Conservation (phyloP, 2,113 vertebrate species). For the Coptodon rendalli region DNA sequence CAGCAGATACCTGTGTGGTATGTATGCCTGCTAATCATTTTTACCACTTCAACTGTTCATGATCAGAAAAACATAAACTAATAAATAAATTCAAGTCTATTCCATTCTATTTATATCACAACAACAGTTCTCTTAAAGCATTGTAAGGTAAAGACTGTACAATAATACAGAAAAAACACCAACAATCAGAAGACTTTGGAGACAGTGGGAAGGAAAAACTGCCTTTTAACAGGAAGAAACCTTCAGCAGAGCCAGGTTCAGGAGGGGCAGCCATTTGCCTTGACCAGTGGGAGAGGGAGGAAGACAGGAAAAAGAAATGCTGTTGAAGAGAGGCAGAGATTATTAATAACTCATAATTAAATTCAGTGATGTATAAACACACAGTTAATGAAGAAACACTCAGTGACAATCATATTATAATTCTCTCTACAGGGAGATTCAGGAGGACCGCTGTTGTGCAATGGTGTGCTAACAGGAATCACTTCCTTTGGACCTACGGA, state of each 20-base stretch:
- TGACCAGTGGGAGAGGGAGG: background rate
- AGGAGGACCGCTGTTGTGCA: slow-evolving; percentile 63
- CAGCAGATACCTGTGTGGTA: slow-evolving; percentile 16
- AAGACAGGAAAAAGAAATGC: background rate
- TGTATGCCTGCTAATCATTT: background rate
- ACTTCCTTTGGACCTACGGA: slow-evolving; percentile 15
- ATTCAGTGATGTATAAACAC: fast-evolving
- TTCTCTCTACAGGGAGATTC: slow-evolving; percentile 57
- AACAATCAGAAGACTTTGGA: background rate
- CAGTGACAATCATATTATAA: background rate
- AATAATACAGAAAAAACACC: background rate
- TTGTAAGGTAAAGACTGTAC: background rate
- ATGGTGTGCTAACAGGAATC: slow-evolving; percentile 22
- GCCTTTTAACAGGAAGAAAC: background rate
- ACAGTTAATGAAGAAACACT: background rate
- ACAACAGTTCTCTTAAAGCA: background rate
- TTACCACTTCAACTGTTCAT: background rate
- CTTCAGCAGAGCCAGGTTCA: background rate
- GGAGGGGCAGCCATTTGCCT: background rate
- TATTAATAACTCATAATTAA: background rate
- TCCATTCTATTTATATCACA: background rate
- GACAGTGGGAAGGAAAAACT: background rate
- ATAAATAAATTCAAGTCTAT: background rate
- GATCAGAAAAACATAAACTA: background rate
- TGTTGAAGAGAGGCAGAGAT: background rate